Conservation (phyloP, 2,113 vertebrate species). For the Neogale vison region DNA sequence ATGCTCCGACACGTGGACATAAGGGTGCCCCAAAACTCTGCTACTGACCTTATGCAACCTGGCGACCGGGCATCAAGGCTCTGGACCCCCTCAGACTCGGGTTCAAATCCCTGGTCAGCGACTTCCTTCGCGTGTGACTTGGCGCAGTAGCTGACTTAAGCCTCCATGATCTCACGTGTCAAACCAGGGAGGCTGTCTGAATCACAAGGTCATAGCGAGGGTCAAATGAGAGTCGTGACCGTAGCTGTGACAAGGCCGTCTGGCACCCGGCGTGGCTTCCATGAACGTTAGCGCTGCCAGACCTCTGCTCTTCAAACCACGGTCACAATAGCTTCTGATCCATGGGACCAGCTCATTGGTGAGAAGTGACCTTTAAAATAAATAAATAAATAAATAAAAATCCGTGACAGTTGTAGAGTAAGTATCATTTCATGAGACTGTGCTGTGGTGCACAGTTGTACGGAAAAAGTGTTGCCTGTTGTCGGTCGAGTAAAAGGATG, state of each 20-base stretch:
- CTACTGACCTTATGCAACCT: rapidly evolving
- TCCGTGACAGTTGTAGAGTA: neutral
- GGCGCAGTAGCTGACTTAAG: too few relatives aligned
- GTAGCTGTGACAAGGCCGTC: neutral
- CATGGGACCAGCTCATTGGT: neutral
- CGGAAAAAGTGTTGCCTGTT: neutral
- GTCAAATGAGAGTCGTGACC: too few relatives aligned
- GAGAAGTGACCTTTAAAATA: neutral
- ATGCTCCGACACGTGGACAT: rapidly evolving
- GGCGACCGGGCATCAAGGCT: too few relatives aligned
- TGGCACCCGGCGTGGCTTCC: neutral
- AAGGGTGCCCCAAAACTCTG: neutral
- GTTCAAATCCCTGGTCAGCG: neutral
- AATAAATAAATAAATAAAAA: neutral
- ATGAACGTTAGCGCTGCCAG: neutral
- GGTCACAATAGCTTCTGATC: neutral
- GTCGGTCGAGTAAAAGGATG: neutral
- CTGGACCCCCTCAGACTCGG: neutral
- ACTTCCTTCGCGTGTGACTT: neutral
- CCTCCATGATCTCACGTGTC: neutral
- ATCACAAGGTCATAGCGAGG: neutral
- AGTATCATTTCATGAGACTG: neutral
- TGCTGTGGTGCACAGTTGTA: neutral
- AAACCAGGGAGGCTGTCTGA: neutral
- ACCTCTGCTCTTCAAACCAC: neutral